phyloP scores from a whole-genome alignment of 2,888 invertebrate species.

The Sicus ferrugineus region DNA sequence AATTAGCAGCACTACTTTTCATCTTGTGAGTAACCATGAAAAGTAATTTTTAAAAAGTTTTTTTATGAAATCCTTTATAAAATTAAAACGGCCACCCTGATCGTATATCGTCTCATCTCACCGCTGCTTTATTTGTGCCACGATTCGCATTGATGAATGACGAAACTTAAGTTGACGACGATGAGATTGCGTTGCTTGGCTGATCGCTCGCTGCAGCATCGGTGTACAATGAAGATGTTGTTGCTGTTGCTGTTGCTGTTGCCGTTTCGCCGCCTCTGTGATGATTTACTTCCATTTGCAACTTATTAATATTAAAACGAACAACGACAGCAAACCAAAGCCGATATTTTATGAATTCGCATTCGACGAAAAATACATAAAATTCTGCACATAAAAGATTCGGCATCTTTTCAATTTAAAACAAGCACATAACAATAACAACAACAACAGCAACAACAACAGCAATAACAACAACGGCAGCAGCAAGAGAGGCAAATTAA shows the following conservation, averaged over 20 bases:
- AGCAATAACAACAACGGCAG: constrained; percentile 34
- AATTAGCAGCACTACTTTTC: too few relatives aligned
- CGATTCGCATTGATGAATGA: constrained; percentile 18
- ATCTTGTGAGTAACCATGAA: too few relatives aligned
- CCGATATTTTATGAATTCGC: constrained; percentile 37
- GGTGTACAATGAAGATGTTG: constrained; percentile 17
- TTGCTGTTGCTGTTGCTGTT: constrained; percentile 16
- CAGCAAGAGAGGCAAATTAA: constrained; percentile 44
- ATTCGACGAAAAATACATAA: constrained; percentile 50
- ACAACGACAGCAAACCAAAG: constrained; percentile 7
- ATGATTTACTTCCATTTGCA: constrained; percentile 39
- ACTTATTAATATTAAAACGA: constrained; percentile 40
- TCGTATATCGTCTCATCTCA: neutral
- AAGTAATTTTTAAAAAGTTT: too few relatives aligned
- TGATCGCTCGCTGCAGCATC: neutral
- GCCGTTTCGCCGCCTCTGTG: constrained; percentile 35
- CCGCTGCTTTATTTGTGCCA: neutral
- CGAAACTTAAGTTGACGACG: constrained; percentile 26
- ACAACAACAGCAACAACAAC: constrained; percentile 38
- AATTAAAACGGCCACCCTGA: neutral
- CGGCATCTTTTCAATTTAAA: constrained; percentile 46
- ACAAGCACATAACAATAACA: constrained; percentile 33
- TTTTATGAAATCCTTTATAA: neutral
- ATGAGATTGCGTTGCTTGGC: neutral
- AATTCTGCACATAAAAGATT: constrained; percentile 45